Evolutionary conservation across 2,113 vertebrate species (phyloP), one percentile per base, ranked within the genome.

Genomic region (Malurus cyaneus): DNA sequence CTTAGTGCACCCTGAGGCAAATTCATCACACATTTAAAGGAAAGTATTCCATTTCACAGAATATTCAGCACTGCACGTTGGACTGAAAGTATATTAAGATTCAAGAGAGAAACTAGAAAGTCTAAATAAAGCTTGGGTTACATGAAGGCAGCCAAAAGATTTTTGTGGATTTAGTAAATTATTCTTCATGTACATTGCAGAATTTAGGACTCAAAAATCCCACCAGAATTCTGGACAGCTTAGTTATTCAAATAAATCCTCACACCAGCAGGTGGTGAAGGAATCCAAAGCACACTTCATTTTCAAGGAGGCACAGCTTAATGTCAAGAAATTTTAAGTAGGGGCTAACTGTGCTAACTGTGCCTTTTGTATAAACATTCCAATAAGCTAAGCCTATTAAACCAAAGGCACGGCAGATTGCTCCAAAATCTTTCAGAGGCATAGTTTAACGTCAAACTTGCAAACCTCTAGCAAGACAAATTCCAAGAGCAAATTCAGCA

Each of bases 241-340:
- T 73, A 94, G 65, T 90, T 93, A 95, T 84, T 93, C 69, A 93
- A 92, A 70, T 83, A 94, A 96, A 95, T 94, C 89, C 74, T 93
- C 28, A 26, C 32, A 62, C 11, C 65, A 71, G 92, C 79, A 94
- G 92, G 94, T 89, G 93, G 91, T 92, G 72, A 86, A 71, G 39
- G 87, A 91, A 91, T 65, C 44, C 74, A 80, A 91, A 91, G 59
- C 57, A 84, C 3, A 1, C 31, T 88, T 60, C 24, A 60, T 70
- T 96, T 90, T 80, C 69, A 78, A 65, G 57, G 34, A 89, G 31
- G 46, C 56, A 54, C 20, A 64, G 87, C 65, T 94, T 95, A 91
- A 72, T 60, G 72, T 94, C 91, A 93, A 81, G 77, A 86, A 86
- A 81, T 89, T 87, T 86, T 72, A 82, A 94, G 49, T 11, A 53